phyloP scores from a whole-genome alignment of 2,888 invertebrate genomes.

The Drosophila greeni region DNA sequence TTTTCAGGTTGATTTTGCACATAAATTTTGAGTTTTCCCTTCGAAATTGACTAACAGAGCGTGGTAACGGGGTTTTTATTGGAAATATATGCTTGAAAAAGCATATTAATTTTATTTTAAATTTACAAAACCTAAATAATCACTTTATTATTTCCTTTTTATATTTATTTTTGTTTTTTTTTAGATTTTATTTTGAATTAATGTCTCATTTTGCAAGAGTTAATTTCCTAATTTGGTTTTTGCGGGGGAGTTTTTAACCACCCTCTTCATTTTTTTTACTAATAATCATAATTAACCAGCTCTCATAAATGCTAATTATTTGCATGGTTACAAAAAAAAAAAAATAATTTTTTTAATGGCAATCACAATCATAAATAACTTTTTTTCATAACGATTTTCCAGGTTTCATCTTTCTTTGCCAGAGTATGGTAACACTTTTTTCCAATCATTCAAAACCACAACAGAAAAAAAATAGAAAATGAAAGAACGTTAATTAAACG shows the following conservation, averaged over 20 bases:
- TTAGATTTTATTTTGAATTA: neutral
- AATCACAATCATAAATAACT: constrained; percentile 4
- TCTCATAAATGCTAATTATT: neutral
- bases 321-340: neutral
- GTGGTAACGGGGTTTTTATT: neutral
- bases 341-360: neutral
- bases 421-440: constrained; percentile 9
- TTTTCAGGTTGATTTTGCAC: neutral
- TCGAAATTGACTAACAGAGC: constrained; percentile 6
- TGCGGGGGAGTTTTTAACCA: neutral
- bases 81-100: too few species aligned
- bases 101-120: neutral
- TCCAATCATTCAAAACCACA: constrained; percentile 11
- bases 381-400: constrained; percentile 3
- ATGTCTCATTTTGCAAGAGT: neutral
- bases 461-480: constrained; percentile 10
- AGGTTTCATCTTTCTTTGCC: neutral
- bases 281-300: constrained; percentile 10
- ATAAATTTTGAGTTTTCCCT: neutral
- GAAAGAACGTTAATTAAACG: constrained; percentile 31
- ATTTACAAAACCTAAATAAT: neutral
- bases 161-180: neutral
- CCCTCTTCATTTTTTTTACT: neutral
- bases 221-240: constrained; percentile 9
- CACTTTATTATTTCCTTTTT: neutral